A percentile compares a stretch with the other conserved stretches of the same genome.
phyloP scores from a whole-genome alignment of 2,113 vertebrate genomes.

The Oceanodroma tethys region DNA sequence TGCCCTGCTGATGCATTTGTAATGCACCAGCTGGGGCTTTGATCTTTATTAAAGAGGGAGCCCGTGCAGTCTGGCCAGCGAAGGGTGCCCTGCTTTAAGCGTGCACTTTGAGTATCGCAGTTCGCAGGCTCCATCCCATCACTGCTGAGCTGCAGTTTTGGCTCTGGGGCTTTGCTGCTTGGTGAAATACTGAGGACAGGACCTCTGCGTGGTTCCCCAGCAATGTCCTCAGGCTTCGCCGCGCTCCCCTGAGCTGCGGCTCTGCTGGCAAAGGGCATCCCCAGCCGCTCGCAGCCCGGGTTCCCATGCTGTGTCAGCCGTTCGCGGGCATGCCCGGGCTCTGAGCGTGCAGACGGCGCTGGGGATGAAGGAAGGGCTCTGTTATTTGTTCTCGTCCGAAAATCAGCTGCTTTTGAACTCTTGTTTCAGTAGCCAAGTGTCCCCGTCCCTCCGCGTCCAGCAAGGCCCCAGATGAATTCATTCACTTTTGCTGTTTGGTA shows the following conservation, averaged over 20 bases:
- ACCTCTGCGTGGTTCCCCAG: neutral
- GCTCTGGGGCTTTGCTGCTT: neutral
- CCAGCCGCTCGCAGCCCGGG: neutral
- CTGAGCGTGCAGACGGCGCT: neutral
- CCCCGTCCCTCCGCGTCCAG: accelerated
- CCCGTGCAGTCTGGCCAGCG: neutral
- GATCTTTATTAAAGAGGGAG: neutral
- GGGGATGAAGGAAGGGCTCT: neutral
- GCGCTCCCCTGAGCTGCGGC: neutral
- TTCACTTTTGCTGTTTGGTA: neutral
- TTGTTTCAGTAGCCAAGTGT: neutral
- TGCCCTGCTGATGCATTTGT: neutral
- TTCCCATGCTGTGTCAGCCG: neutral
- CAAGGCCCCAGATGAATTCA: neutral
- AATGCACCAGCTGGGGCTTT: neutral
- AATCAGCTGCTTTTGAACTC: neutral
- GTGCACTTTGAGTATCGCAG: neutral
- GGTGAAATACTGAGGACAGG: neutral
- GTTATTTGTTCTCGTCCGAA: neutral
- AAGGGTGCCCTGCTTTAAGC: neutral
- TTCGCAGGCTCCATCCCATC: neutral
- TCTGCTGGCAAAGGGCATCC: neutral
- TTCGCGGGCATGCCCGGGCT: neutral
- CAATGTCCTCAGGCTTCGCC: neutral
- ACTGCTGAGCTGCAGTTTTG: accelerated